Conservation (phyloP, 2,113 vertebrate genomes). For the Casuarius casuarius region DNA sequence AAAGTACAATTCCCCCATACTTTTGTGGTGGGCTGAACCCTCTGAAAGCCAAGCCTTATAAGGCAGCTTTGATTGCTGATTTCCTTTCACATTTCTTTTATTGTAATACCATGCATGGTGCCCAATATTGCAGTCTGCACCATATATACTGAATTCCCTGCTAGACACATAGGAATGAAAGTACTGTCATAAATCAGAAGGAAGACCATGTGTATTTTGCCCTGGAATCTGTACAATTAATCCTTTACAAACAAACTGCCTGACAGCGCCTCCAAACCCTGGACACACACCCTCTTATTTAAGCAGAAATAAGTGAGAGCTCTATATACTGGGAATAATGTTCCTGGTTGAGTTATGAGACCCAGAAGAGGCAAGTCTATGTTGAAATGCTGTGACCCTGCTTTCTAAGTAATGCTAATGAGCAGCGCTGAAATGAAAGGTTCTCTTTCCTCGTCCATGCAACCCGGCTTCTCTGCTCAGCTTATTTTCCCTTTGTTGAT, state of each 20-base stretch:
- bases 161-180: background rate
- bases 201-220: background rate
- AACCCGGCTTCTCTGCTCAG: slow-evolving; percentile 50
- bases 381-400: background rate
- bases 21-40: background rate
- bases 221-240: background rate
- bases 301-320: background rate
- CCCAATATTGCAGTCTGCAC: background rate
- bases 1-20: background rate
- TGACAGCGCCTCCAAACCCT: background rate
- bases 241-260: background rate
- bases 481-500: slow-evolving; percentile 62
- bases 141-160: background rate
- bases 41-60: background rate
- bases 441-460: slow-evolving; percentile 28
- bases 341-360: background rate
- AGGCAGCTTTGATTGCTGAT: background rate
- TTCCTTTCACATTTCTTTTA: background rate
- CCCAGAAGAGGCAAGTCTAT: background rate
- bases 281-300: background rate
- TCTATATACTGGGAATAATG: background rate
- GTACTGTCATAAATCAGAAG: background rate
- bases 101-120: background rate
- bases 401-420: background rate
- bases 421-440: slow-evolving; percentile 44